Evolutionary conservation across 2,113 vertebrate species (phyloP).

Genomic region (Cacatua alba): DNA sequence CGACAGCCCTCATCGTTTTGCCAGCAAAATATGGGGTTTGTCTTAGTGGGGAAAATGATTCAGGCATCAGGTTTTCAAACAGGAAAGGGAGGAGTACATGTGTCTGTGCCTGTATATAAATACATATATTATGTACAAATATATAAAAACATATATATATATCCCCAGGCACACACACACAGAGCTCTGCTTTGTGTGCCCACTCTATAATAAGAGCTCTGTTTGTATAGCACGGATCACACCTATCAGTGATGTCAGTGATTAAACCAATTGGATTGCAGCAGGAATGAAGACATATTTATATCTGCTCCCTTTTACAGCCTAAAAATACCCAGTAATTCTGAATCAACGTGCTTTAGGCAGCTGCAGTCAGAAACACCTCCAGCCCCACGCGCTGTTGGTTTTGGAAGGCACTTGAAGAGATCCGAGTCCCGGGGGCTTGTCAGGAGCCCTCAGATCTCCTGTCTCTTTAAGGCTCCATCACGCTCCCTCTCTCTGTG

Average conservation of each 20-base stretch:
- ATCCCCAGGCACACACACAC: background rate
- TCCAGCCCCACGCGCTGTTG: background rate
- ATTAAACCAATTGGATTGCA: conserved; percentile 49
- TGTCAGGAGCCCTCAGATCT: background rate
- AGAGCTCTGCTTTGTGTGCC: background rate
- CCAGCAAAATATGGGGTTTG: conserved; percentile 52
- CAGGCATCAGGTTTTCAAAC: background rate
- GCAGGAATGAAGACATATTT: conserved; percentile 33
- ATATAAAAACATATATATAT: background rate
- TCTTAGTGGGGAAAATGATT: conserved; percentile 42
- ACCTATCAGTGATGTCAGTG: conserved; percentile 41
- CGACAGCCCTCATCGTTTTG: conserved; percentile 52
- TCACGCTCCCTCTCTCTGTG: background rate
- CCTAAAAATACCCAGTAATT: conserved; percentile 56
- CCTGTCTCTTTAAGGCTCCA: conserved; percentile 2
- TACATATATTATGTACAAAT: background rate
- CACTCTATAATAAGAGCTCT: background rate
- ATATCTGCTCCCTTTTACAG: conserved; percentile 37
- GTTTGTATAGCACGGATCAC: background rate
- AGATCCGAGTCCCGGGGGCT: background rate
- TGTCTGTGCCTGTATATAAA: background rate
- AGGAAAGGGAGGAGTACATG: background rate
- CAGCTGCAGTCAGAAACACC: conserved; percentile 11
- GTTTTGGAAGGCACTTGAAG: background rate
- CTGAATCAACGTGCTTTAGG: background rate